Evolutionary conservation across 2,888 invertebrate genomes (phyloP), one percentile per base, ranked within the genome.

Genomic region (Cenopis cana): DNA sequence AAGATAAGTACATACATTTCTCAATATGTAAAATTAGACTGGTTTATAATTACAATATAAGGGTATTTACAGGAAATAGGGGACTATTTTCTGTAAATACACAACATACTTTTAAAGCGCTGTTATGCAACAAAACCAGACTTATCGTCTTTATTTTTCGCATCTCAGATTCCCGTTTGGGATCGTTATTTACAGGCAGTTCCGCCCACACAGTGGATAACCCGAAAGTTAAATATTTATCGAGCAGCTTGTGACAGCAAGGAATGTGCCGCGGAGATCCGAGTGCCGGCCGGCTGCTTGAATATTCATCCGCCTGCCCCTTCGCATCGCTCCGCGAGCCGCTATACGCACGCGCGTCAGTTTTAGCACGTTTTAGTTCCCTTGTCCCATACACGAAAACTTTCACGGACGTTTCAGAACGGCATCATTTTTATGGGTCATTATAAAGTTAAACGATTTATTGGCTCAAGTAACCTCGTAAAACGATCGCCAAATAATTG

Each of bases 401-500:
- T 60, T 68, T 52, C 17, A 38, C 29, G 41, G 52, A 52, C 52
- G 29, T 50, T 56, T 68, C 24, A 69, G 65, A 69, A 57, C 8
- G 12, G 54, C 54, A 52, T 65, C 38, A 56, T 41, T 60, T 52
- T 52, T 68, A 68, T 41, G 64, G 52, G 56, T 50, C 69, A 41
- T 69, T 68, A 57, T 46, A 33, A 59, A 64, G 50, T 59, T 50
- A 52, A 65, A 52, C 69, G 64, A 64, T 69, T 69, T 69, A 65
- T 65, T 36, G 64, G 41, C 29, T 33, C 38, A 57, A 69, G 69
- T 69, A 50, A 29, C 50, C 18, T 50, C 57, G 41, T 41, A 65
- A 59, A 68, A 54, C 68, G 61, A 20, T 24, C 41, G 52, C 56
- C 41, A 17, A 52, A 65, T 69, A 59, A 65, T 29, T 64, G 56